Evolutionary conservation across 2,888 invertebrate species (phyloP).

Genomic region (Catocala fraxini): DNA sequence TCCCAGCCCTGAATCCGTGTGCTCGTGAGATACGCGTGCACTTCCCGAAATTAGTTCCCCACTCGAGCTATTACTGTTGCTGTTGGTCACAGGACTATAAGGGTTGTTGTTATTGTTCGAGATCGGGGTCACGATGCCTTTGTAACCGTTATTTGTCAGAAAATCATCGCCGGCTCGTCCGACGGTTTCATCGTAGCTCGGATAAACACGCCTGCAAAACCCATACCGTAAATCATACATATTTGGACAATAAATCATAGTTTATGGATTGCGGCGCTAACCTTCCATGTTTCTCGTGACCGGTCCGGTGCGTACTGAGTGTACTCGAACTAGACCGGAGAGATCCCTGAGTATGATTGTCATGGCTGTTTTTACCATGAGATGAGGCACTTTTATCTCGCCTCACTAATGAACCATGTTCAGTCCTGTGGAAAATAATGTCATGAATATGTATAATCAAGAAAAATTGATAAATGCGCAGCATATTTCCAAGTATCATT

Average conservation of each 20-base stretch:
- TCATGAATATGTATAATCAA: slow-evolving; percentile 14
- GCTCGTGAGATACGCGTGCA: slow-evolving; percentile 90
- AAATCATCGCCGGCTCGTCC: slow-evolving; percentile 74
- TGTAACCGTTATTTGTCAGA: slow-evolving; percentile 81
- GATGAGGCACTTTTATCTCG: slow-evolving; percentile 76
- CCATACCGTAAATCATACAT: slow-evolving; percentile 47
- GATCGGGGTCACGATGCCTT: slow-evolving; percentile 72
- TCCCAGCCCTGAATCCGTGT: slow-evolving; percentile 92
- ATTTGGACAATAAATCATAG: slow-evolving; percentile 43
- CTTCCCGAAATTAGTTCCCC: slow-evolving; percentile 84
- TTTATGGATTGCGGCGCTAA: slow-evolving; percentile 33
- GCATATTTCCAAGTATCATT: slow-evolving; percentile 13
- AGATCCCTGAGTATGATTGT: slow-evolving; percentile 83
- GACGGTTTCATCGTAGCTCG: slow-evolving; percentile 77
- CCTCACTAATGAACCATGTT: slow-evolving; percentile 80
- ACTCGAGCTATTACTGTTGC: slow-evolving; percentile 85
- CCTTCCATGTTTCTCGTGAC: slow-evolving; percentile 50
- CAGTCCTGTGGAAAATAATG: slow-evolving; percentile 60
- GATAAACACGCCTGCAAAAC: slow-evolving; percentile 78
- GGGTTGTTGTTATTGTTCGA: slow-evolving; percentile 83
- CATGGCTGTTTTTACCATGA: slow-evolving; percentile 72
- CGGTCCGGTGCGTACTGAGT: slow-evolving; percentile 63
- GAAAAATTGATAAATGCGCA: slow-evolving; percentile 3
- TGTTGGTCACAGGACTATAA: slow-evolving; percentile 83
- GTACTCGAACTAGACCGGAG: slow-evolving; percentile 88